A percentile compares a stretch with the other conserved stretches of the same genome.
phyloP scores from a whole-genome alignment of 2,888 invertebrate species.

The Laspeyria flexula region DNA sequence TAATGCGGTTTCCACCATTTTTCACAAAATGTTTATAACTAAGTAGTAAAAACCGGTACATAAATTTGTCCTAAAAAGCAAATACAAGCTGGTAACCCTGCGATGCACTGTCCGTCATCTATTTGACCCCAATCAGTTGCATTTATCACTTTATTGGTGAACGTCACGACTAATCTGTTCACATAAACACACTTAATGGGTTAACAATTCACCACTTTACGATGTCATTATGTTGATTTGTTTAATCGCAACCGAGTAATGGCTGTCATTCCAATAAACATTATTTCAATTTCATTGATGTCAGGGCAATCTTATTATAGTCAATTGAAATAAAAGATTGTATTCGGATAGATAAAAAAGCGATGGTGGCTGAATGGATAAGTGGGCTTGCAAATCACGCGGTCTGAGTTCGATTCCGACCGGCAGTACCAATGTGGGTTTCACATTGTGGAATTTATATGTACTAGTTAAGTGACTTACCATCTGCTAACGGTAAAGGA shows the following conservation, averaged over 20 bases:
- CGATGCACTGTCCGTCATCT: slow-evolving; percentile 15
- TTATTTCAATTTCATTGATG: background rate
- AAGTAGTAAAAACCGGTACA: too few species aligned
- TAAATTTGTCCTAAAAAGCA: background rate
- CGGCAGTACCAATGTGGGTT: too few species aligned
- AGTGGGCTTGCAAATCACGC: too few species aligned
- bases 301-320: background rate
- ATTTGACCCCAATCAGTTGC: slow-evolving; percentile 50
- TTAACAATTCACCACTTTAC: slow-evolving; percentile 31
- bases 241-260: slow-evolving; percentile 22
- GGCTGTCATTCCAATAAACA: slow-evolving; percentile 3
- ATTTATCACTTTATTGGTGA: slow-evolving; percentile 55
- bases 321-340: too few species aligned
- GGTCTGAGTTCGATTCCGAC: too few species aligned
- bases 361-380: too few species aligned
- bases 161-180: slow-evolving; percentile 35
- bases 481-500: too few species aligned
- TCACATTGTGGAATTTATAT: too few species aligned
- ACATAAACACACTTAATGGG: slow-evolving; percentile 42
- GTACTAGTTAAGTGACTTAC: too few species aligned
- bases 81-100: slow-evolving; percentile 12
- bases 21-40: too few species aligned
- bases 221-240: slow-evolving; percentile 34
- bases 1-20: too few species aligned
- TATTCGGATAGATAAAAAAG: too few species aligned